phyloP scores from a whole-genome alignment of 2,113 vertebrate genomes.

The Podilymbus podiceps region DNA sequence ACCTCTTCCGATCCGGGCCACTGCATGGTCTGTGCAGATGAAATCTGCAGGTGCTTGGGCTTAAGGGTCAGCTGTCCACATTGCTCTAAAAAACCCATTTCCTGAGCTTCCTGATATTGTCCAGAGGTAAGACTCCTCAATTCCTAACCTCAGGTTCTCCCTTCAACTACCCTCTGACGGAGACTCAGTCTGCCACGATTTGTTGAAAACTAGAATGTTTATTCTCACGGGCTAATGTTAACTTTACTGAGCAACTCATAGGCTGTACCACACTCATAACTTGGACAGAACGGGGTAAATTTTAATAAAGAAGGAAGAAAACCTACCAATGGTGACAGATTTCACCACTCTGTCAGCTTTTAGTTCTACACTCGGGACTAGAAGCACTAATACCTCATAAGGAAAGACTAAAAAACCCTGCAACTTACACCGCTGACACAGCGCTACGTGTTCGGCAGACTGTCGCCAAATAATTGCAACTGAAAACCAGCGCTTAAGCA shows the following conservation, averaged over 20 bases:
- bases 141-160: neutral
- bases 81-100: neutral
- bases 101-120: neutral
- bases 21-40: neutral
- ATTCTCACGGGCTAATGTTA: neutral
- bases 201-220: neutral
- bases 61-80: neutral
- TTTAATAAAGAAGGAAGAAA: neutral
- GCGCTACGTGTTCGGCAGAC: fast-evolving
- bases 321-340: neutral
- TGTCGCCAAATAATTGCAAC: neutral
- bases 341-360: neutral
- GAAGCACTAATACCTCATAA: neutral
- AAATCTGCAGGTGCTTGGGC: neutral
- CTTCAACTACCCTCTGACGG: neutral
- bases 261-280: too few species aligned
- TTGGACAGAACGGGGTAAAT: neutral
- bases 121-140: neutral
- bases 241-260: neutral
- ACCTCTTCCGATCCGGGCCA: neutral
- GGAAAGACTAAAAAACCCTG: neutral
- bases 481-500: neutral
- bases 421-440: neutral
- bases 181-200: neutral
- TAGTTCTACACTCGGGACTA: neutral